Percentiles rank a stretch among this genome's conserved stretches.
phyloP scores from a whole-genome alignment of 2,797 vertebrate species.

The Halcyon chelicuti region DNA sequence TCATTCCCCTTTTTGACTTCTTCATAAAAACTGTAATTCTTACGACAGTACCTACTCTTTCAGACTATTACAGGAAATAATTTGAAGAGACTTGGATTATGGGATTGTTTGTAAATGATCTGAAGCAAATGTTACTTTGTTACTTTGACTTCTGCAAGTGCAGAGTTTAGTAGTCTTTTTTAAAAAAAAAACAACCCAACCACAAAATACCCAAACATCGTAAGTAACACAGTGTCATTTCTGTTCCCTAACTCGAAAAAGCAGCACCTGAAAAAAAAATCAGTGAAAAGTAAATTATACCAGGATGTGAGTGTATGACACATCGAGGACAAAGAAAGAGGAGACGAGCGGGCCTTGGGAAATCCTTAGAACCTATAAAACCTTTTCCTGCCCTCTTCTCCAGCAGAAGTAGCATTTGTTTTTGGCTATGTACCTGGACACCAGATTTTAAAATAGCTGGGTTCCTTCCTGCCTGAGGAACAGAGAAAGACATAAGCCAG shows the following conservation, averaged over 20 bases:
- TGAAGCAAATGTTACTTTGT: background rate
- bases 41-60: background rate
- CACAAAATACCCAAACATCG: background rate
- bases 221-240: background rate
- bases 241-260: background rate
- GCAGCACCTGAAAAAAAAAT: background rate
- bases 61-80: background rate
- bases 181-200: background rate
- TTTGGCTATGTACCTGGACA: conserved; percentile 57
- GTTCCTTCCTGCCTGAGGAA: conserved; percentile 52
- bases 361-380: background rate
- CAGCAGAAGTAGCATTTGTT: background rate
- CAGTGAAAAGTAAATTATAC: background rate
- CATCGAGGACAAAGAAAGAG: background rate
- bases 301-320: background rate
- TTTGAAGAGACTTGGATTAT: background rate
- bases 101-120: background rate
- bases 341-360: background rate
- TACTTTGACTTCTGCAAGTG: background rate
- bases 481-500: conserved; percentile 24
- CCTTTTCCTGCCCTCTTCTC: background rate
- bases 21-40: background rate
- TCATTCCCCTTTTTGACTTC: background rate
- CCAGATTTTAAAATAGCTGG: conserved; percentile 33
- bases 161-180: background rate